Base-by-base conservation (phyloP, 2,797 vertebrate species). In the Caiman crocodilus region DNA sequence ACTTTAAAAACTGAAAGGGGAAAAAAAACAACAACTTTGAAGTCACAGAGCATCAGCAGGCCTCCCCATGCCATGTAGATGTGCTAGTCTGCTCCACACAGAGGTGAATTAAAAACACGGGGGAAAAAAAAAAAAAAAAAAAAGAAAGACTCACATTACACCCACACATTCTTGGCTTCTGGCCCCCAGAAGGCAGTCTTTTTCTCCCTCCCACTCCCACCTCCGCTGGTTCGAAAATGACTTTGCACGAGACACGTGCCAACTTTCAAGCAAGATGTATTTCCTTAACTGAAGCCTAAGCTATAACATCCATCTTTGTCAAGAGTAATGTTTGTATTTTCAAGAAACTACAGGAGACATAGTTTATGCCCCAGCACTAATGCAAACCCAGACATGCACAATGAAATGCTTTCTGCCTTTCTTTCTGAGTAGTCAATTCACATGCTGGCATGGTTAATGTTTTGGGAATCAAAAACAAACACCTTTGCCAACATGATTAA, bases 401-500 rank as follows among this genome's bases (percentile, higher is more conserved):
- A 28, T 2, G 15, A 91, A 85, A 85, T 1, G 3, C 15, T 59
- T 23, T 89, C 74, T 75, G 35, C 18, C 2, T 20, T 79, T 78
- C 64, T 13, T 23, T 7, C 28, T 69, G 76, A 58, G 58, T 91
- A 84, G 30, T 30, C 76, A 0, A 0, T 32, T 82, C 79, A 76
- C 0, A 23, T 55, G 32, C 42, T 50, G n/a, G 59, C 56, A 75
- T 1, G 5, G 85, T 95, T 65, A 87, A 85, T 15, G 88, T 76
- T 11, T 87, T 78, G 73, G 28, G 64, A 96, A 93, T 56, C 88
- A 91, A 73, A 96, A 92, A 65, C 82, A 94, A 94, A 87, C 35
- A 32, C 76, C 26, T 94, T 0, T 85, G 88, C 91, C 85, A 94
- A 65, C 35, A 92, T 60, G 65, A 89, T 81, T 23, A 87, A 88